phyloP scores from a whole-genome alignment of 2,888 invertebrate species.

The Paralinhomoeus sp. region DNA sequence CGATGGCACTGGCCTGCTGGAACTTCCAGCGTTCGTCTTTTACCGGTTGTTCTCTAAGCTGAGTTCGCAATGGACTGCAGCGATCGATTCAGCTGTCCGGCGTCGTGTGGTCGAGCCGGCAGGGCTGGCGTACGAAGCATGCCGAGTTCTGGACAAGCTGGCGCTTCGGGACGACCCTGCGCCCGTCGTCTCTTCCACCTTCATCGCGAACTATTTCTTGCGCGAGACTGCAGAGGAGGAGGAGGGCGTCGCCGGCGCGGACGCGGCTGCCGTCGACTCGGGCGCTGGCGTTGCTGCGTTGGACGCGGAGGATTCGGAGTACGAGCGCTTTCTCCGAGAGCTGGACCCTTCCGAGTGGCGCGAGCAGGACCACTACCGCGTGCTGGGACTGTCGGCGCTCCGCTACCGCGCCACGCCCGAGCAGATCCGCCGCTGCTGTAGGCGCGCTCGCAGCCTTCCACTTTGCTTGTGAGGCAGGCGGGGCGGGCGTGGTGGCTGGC shows the following conservation, averaged over 20 bases:
- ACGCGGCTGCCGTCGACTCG: conserved; percentile 4
- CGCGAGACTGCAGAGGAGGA: background rate
- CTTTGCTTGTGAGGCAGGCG: background rate
- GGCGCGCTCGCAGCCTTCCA: conserved; percentile 26
- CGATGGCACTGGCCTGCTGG: too few species aligned
- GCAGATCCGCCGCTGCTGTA: conserved; percentile 76
- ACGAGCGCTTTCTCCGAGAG: conserved; percentile 16
- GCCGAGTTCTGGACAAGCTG: conserved; percentile 11
- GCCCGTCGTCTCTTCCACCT: background rate
- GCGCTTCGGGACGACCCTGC: background rate
- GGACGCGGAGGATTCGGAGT: conserved; percentile 18
- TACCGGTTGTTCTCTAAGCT: too few species aligned
- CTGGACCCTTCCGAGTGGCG: conserved; percentile 22
- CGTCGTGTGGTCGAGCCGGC: conserved; percentile 9
- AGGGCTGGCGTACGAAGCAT: conserved; percentile 14
- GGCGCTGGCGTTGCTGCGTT: too few species aligned
- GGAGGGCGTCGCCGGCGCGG: background rate
- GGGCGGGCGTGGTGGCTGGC: background rate
- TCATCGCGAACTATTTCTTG: background rate
- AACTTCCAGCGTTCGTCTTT: too few species aligned
- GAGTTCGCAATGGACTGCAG: too few species aligned
- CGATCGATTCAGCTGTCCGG: too few species aligned
- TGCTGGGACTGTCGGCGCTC: conserved; percentile 60
- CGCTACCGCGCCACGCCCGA: conserved; percentile 68
- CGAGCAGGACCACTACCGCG: conserved; percentile 87